Evolutionary conservation across 2,113 vertebrate species (phyloP), one percentile per base, ranked within the genome.

Genomic region (Lepus americanus): DNA sequence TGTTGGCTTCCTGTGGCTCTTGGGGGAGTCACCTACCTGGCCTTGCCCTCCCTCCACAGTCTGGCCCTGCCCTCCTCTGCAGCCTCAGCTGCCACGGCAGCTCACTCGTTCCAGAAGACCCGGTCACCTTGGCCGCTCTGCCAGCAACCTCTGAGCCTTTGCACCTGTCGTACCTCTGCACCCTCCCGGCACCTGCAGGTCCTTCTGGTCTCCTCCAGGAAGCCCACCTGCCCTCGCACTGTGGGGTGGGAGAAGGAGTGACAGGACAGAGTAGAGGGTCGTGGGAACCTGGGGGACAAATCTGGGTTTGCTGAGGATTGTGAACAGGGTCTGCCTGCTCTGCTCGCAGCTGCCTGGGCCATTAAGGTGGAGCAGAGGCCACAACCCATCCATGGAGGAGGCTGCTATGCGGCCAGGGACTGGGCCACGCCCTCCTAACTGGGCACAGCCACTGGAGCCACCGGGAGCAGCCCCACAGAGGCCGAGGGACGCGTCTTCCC

Each of bases 211-310:
- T 87, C 33, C 31, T 39, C 11, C 23, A 8, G 39, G 63, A 84
- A 67, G 63, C 39, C 39, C 25, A 64, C 14, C 27, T 20, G 27
- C 9, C 3, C 81, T 23, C 64, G 27, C 19, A 44, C 66, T 64
- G 55, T 51, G 81, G 22, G 74, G 25, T 3, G 7, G 36, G 3
- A 27, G 51, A 33, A 14, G 33, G 55, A 22, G 9, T 55, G 59
- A 69, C 2, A 1, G 31, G 14, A 59, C 17, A 29, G 27, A 22
- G 44, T 1, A 6, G 1, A 0, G 22, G n/a, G 1, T 2, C 0
- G 0, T 3, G 63, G 5, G 6, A 9, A 31, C 2, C 3, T 6
- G 6, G 7, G 36, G 29, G 67, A 23, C 66, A 89, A 64, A 36
- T 9, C 33, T 25, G 0, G 53, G 0, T 29, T 51, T 36, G 39